phyloP scores from a whole-genome alignment of 1,140 invertebrate species.

The Drosophila seguyi region DNA sequence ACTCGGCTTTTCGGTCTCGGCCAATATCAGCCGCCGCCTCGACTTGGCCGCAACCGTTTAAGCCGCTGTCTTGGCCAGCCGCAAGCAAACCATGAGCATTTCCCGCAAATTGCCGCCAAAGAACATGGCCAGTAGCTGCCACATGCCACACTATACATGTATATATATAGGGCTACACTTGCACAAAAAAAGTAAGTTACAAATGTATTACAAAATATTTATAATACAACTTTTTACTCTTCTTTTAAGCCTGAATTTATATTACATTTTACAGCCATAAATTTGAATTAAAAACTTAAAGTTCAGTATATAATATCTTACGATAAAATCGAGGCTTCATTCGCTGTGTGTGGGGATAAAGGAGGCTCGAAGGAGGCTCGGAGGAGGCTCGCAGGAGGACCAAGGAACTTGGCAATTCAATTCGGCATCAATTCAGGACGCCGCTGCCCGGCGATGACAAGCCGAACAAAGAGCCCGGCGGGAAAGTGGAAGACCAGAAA shows the following conservation, averaged over 20 bases:
- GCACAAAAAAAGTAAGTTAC: not conserved
- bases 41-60: slow-evolving; percentile 37
- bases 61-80: slow-evolving; percentile 35
- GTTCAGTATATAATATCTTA: not conserved
- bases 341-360: not conserved
- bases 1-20: slow-evolving; percentile 9
- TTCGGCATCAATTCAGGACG: slow-evolving; percentile 34
- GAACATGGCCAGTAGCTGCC: slow-evolving; percentile 26
- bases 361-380: not conserved
- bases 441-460: slow-evolving; percentile 31
- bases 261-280: not conserved
- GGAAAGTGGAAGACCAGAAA: slow-evolving; percentile 21
- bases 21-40: slow-evolving; percentile 15
- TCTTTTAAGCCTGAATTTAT: not conserved
- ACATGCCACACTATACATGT: slow-evolving; percentile 22
- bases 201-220: not conserved
- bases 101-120: slow-evolving; percentile 35
- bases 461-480: slow-evolving; percentile 20
- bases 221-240: not conserved
- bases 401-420: slow-evolving; percentile 38
- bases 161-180: slow-evolving; percentile 1
- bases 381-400: not conserved
- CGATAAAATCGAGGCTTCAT: not conserved
- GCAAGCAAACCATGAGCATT: slow-evolving; percentile 19
- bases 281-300: too few species aligned